Evolutionary conservation across 2,113 vertebrate species (phyloP).

Genomic region (Chiloscyllium plagiosum): DNA sequence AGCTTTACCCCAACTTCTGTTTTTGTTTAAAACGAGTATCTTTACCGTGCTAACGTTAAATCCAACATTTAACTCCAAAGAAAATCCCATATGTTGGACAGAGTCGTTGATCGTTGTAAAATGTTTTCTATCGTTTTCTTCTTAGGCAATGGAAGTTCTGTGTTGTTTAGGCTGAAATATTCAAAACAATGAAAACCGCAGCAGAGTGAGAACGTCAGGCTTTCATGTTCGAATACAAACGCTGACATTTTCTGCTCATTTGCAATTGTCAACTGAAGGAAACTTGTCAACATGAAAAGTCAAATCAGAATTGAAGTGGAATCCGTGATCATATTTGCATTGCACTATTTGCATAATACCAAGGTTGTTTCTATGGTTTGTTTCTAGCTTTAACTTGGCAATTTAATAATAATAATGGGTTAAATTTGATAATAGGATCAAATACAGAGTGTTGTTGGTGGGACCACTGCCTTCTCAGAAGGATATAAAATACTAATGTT

Average conservation of each 20-base stretch:
- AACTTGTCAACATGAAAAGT: background rate
- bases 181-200: background rate
- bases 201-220: background rate
- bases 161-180: background rate
- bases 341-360: background rate
- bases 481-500: background rate
- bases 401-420: background rate
- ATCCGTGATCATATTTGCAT: constrained; percentile 10
- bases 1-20: too few relatives aligned
- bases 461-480: background rate
- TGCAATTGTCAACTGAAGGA: background rate
- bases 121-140: background rate
- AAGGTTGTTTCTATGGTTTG: background rate
- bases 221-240: background rate
- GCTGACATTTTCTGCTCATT: background rate
- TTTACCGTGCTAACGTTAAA: background rate
- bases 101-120: background rate
- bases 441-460: background rate
- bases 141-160: background rate
- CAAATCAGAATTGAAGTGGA: background rate
- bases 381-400: background rate
- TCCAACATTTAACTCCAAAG: background rate
- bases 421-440: background rate
- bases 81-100: background rate
- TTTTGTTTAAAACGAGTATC: background rate